Conservation (phyloP, 2,113 vertebrate species). For the Cardinalis cardinalis region DNA sequence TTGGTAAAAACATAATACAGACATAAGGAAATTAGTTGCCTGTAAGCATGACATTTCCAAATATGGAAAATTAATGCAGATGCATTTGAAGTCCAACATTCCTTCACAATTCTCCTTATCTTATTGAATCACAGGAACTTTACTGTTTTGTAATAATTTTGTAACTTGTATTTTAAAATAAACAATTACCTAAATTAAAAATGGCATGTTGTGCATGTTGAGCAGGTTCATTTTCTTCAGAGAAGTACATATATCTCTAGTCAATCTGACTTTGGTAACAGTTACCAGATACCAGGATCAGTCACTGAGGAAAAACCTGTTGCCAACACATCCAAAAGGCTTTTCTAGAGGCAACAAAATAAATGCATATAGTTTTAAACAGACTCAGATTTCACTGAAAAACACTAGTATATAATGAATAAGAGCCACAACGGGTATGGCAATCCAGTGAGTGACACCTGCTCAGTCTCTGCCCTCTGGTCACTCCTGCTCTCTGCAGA, state of each 20-base stretch:
- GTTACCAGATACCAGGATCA: not conserved
- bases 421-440: rapidly evolving
- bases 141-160: not conserved
- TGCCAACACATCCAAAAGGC: not conserved
- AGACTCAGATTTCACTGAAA: not conserved
- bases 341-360: not conserved
- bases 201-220: not conserved
- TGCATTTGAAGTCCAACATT: not conserved
- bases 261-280: not conserved
- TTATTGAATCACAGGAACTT: not conserved
- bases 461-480: not conserved
- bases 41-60: not conserved
- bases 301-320: not conserved
- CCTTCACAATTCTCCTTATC: not conserved
- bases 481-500: not conserved
- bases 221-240: not conserved
- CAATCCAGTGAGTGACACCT: not conserved
- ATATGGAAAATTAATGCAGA: not conserved
- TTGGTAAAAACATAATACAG: not conserved
- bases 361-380: not conserved
- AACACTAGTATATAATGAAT: not conserved
- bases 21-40: not conserved
- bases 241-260: not conserved
- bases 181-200: not conserved
- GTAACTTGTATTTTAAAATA: not conserved